phyloP scores from a whole-genome alignment of 2,888 invertebrate genomes.

The Geotrupes spiniger region DNA sequence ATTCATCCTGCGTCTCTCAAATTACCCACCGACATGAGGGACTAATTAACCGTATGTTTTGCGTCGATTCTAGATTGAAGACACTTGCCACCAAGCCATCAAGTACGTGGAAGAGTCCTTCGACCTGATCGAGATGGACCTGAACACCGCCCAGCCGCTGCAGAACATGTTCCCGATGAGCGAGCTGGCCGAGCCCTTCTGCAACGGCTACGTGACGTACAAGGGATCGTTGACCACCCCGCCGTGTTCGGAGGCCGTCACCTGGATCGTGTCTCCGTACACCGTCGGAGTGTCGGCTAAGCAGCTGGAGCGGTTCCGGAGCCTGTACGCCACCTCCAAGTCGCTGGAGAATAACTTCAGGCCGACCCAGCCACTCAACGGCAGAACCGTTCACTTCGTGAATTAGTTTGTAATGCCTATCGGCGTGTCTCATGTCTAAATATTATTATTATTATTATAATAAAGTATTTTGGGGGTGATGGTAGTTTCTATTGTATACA shows the following conservation, averaged over 20 bases:
- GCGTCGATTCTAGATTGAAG: slow-evolving; percentile 16
- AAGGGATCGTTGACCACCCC: slow-evolving; percentile 73
- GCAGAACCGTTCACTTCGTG: slow-evolving; percentile 24
- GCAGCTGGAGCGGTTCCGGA: slow-evolving; percentile 47
- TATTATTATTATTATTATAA: no score
- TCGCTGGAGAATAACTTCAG: slow-evolving; percentile 30
- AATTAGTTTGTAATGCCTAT: slow-evolving; percentile 1
- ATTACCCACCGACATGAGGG: no score
- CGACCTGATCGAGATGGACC: slow-evolving; percentile 17
- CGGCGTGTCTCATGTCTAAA: no score
- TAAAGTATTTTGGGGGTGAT: no score
- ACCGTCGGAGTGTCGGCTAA: slow-evolving; percentile 66
- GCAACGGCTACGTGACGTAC: slow-evolving; percentile 53
- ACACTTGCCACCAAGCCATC: slow-evolving; percentile 15
- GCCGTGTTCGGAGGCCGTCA: slow-evolving; percentile 71
- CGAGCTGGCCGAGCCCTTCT: slow-evolving; percentile 24
- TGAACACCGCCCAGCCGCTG: slow-evolving; percentile 16
- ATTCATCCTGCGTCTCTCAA: no score
- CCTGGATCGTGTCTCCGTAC: slow-evolving; percentile 71
- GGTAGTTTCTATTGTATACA: no score
- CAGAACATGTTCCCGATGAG: slow-evolving; percentile 21
- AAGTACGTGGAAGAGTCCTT: slow-evolving; percentile 17
- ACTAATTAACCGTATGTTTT: no score
- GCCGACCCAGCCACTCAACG: slow-evolving; percentile 28
- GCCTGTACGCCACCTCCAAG: slow-evolving; percentile 18